Percentiles rank a stretch among this genome's conserved stretches.
These are phyloP conservation scores for Chrysolina haemoptera DNA, from an alignment of 2,888 invertebrate species.

Conservation along the genomic window DNA sequence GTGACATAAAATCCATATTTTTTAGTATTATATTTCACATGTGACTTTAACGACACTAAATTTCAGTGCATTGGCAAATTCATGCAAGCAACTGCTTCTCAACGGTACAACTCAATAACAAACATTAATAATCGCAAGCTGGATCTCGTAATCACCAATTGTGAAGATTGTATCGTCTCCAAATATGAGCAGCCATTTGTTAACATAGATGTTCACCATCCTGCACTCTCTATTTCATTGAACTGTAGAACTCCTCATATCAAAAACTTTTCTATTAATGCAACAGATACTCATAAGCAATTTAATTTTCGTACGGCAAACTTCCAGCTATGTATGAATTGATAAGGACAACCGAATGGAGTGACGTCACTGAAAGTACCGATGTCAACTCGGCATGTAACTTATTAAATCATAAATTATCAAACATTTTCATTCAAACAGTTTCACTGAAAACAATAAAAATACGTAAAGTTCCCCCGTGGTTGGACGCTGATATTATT, in stretches of 20 bases:
- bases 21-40: no score
- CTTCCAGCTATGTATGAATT: slow-evolving; percentile 24
- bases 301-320: slow-evolving; percentile 20
- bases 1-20: no score
- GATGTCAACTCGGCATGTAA: slow-evolving; percentile 20
- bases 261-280: not conserved
- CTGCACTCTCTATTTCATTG: no score
- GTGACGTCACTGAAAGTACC: no score
- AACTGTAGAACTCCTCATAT: no score
- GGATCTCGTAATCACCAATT: slow-evolving; percentile 22
- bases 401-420: no score
- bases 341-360: no score
- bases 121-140: slow-evolving; percentile 25
- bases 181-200: slow-evolving; percentile 11
- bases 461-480: slow-evolving; percentile 17
- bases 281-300: slow-evolving; percentile 12
- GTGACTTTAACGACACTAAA: slow-evolving; percentile 13
- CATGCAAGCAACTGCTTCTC: no score
- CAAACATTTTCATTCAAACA: no score
- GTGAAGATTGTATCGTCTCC: slow-evolving; percentile 22
- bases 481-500: slow-evolving; percentile 10
- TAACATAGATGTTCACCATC: slow-evolving; percentile 19
- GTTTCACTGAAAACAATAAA: slow-evolving; percentile 8
- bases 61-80: slow-evolving; percentile 17
- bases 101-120: slow-evolving; percentile 4